Evolutionary conservation across 1,140 invertebrate species (phyloP).

Genomic region (Polypedilum vanderplanki): DNA sequence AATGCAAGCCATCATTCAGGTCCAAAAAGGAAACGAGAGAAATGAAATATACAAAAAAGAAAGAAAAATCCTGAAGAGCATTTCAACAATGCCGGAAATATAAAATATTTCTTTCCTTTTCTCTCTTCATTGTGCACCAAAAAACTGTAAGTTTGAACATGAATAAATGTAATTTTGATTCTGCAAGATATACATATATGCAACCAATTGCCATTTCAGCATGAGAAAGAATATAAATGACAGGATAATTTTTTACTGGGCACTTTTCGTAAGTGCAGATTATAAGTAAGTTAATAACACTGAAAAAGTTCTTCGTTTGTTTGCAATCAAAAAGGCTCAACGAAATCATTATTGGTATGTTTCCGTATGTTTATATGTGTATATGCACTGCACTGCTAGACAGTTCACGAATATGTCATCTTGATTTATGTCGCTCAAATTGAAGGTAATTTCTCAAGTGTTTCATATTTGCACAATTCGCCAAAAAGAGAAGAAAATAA

Average conservation of each 20-base stretch:
- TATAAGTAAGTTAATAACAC: too few species aligned
- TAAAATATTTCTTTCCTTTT: neutral
- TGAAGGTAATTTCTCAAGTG: slow-evolving; percentile 1
- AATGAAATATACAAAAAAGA: neutral
- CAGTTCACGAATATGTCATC: slow-evolving; percentile 17
- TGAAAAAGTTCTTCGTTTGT: too few species aligned
- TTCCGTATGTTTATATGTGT: too few species aligned
- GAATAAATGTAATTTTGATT: slow-evolving; percentile 5
- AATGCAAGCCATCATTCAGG: slow-evolving; percentile 11
- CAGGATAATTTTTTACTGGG: neutral
- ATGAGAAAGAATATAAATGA: slow-evolving; percentile 3
- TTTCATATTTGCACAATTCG: neutral
- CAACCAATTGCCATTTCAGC: neutral
- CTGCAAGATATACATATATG: neutral
- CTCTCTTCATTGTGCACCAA: neutral
- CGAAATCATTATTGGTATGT: too few species aligned
- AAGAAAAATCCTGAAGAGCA: slow-evolving; percentile 8
- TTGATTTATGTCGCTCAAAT: slow-evolving; percentile 18
- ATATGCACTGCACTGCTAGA: neutral
- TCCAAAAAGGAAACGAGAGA: slow-evolving; percentile 22
- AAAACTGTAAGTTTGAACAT: slow-evolving; percentile 23
- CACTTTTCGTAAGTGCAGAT: neutral
- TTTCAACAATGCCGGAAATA: slow-evolving; percentile 26
- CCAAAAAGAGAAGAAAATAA: neutral
- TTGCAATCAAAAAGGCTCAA: too few species aligned